phyloP scores from a whole-genome alignment of 2,113 vertebrate genomes.

The Nannospalax galili region DNA sequence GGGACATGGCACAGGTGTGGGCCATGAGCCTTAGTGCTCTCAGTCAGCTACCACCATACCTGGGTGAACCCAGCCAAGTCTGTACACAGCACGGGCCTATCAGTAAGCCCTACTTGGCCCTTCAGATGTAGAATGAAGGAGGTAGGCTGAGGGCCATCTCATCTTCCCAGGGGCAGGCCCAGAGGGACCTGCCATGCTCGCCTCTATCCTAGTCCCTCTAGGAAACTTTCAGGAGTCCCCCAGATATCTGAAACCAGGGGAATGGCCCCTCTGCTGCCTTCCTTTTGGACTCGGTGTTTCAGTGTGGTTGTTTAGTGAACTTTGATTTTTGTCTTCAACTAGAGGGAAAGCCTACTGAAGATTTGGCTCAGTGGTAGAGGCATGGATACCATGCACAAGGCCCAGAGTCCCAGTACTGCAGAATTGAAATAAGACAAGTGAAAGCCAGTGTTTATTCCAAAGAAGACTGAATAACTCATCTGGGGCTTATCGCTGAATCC shows the following conservation, averaged over 20 bases:
- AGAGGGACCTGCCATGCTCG: background rate
- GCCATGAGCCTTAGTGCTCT: rapidly evolving
- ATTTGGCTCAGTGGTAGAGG: too few relatives aligned
- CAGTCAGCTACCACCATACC: too few relatives aligned
- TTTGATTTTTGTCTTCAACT: background rate
- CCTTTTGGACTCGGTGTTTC: background rate
- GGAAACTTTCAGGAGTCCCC: too few relatives aligned
- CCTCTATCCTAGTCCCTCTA: background rate
- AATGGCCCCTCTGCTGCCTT: background rate
- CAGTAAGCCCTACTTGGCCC: background rate
- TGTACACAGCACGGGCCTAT: background rate
- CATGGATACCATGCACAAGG: too few relatives aligned
- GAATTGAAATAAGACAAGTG: background rate
- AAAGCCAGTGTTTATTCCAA: background rate
- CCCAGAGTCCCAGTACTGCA: background rate
- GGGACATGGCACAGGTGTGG: too few relatives aligned
- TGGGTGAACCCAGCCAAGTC: background rate
- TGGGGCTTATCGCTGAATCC: too few relatives aligned
- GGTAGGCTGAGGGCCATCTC: too few relatives aligned
- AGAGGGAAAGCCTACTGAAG: too few relatives aligned
- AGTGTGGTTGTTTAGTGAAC: background rate
- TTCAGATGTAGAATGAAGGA: background rate
- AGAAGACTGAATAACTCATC: background rate
- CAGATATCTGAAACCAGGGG: too few relatives aligned
- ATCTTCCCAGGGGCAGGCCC: background rate